Conservation (phyloP, 2,113 vertebrate species). For the Anhinga rufa region DNA sequence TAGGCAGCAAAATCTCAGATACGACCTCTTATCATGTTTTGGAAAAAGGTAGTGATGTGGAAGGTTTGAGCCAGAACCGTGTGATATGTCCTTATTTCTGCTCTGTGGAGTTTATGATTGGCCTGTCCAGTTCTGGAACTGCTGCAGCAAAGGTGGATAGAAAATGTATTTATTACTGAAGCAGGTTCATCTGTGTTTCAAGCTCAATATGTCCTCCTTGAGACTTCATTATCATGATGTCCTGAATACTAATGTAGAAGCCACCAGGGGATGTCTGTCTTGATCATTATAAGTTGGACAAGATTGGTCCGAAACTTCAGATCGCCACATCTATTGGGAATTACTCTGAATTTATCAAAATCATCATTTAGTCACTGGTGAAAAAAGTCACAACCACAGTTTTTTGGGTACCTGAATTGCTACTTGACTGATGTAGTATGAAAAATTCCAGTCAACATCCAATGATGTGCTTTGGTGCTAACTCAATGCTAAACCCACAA, state of each 20-base stretch:
- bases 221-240: not conserved
- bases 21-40: accelerated
- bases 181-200: not conserved
- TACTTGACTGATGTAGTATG: not conserved
- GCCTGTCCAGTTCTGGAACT: not conserved
- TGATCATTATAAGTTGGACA: not conserved
- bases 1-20: not conserved
- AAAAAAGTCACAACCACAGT: not conserved
- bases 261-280: not conserved
- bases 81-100: not conserved
- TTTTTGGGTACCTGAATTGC: not conserved
- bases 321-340: not conserved
- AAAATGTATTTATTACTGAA: not conserved
- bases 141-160: not conserved
- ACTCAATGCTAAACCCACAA: not conserved
- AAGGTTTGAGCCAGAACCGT: not conserved
- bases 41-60: not conserved
- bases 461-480: not conserved
- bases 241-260: not conserved
- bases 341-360: not conserved
- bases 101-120: not conserved
- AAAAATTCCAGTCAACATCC: not conserved
- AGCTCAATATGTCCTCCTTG: not conserved
- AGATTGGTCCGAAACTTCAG: not conserved
- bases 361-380: not conserved